phyloP scores from a whole-genome alignment of 2,113 vertebrate genomes.

The Physeter macrocephalus region DNA sequence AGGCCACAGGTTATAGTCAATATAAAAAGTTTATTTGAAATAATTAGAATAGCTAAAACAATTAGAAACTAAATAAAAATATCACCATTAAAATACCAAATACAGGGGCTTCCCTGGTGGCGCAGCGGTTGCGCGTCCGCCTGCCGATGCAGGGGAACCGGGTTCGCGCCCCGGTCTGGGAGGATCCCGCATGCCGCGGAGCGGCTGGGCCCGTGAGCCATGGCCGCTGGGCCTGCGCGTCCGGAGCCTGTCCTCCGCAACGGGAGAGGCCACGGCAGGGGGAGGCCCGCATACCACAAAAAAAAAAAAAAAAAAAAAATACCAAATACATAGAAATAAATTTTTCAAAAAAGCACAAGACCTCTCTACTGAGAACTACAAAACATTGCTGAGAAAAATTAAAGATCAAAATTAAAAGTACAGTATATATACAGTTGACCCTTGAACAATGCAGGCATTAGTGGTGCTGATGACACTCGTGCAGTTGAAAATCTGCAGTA shows the following conservation, averaged over 20 bases:
- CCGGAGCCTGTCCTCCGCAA: no score
- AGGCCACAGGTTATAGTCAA: neutral
- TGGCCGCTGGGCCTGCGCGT: no score
- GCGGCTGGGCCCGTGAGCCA: no score
- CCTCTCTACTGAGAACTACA: neutral
- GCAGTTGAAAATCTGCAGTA: neutral
- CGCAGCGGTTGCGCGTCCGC: no score
- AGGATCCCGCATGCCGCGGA: no score
- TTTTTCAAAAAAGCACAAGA: neutral
- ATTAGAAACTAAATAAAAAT: neutral
- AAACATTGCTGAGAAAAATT: neutral
- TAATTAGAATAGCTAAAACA: neutral
- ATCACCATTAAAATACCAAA: neutral
- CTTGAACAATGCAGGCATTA: neutral
- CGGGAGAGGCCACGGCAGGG: no score
- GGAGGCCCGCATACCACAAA: no score
- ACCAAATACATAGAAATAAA: neutral
- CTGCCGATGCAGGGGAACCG: no score
- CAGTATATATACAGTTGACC: neutral
- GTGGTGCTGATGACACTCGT: neutral
- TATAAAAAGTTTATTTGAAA: neutral
- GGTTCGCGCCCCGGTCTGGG: no score
- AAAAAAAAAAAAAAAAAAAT: no score
- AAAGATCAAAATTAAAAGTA: neutral
- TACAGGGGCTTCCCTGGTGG: no score